Base-by-base conservation (phyloP, 2,797 vertebrate species). In the Brachyalestes nurse region DNA sequence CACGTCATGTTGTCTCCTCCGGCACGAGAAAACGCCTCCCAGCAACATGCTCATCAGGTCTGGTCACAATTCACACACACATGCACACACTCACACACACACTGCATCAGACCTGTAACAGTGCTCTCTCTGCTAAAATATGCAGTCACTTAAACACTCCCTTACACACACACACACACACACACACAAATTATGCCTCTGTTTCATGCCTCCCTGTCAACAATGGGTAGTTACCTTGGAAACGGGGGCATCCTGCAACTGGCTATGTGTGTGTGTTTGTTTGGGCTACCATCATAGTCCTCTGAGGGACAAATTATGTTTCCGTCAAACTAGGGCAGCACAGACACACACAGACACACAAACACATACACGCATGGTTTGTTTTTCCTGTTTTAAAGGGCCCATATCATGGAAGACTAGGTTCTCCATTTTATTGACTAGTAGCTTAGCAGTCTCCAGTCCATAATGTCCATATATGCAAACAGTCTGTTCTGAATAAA, bases 201-300 rank as follows among this genome's bases (percentile, higher is more conserved):
- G 65, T 21, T 38, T 67, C 45, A 78, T 75, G 40, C 62, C 79
- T 58, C 75, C 81, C 77, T 76, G 60, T 47, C 72, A 76, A 77
- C 58, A 81, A 51, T 70, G 65, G 77, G 53, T 70, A 65, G 73
- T 83, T 80, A 75, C 85, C 83, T 69, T 84, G 83, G 83, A 67
- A 81, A 83, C 85, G 55, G 69, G 57, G 47, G 67, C 23, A 28
- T 34, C n/a, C 21, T 23, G n/a, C 19, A 57, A 51, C 58, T n/a
- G 40, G 23, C 65, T 49, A 49, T 53, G 49, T 49, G 49, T 51
- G 45, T 10, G 25, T 51, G 58, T 65, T 67, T 67, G 51, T 77
- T 34, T 58, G 34, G 53, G 69, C 69, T 72, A 62, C 61, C 75
- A 38, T 71, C 51, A 61, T 1, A 45, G 57, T 79, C 61, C 66